Evolutionary conservation across 2,888 invertebrate genomes (phyloP), one percentile per base, ranked within the genome.

Genomic region (Mechanitis messenoides): DNA sequence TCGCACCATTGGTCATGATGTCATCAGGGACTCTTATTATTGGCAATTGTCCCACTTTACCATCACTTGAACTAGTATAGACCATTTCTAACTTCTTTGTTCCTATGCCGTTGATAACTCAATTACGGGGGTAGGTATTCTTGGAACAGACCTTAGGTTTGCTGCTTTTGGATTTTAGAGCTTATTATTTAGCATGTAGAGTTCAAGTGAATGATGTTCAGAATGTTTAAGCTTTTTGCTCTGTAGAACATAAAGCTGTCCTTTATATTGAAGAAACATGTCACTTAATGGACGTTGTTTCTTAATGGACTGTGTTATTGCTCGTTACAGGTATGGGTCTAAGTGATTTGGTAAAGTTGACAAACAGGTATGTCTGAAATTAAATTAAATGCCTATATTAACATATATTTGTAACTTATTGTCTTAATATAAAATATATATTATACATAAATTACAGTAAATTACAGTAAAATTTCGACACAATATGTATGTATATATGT

Each of bases 31-130:
- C 55, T 63, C 60, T 67, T 68, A 59, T 68, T 72, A 81, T 84
- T 83, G 78, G 74, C 81, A 82, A 78, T 82, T 84, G 83, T 76
- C 77, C 84, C 72, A 82, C 73, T 79, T 82, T 60, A 57, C 50
- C 62, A 42, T 9, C 42, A 67, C 72, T 71, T 71, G 69, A 68
- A 63, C 67, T 70, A 72, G 71, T 67, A 69, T 72, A 69, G 69
- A 61, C 69, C 67, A 71, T 74, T 71, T 73, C 72, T 73, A 71
- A 68, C 66, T 63, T 63, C 65, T 63, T 63, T 65, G 61, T 63
- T 58, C 53, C 53, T 53, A 56, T 63, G 68, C 63, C 59, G 65
- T 59, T 59, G 60, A 65, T 63, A 60, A 61, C 46, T 64, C 60
- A 66, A 64, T 65, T 62, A 64, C 53, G 12, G 42, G 42, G 53